Percentiles rank a stretch among this genome's conserved stretches.
These are phyloP conservation scores for Aspidiotus rigidus DNA, from an alignment of 2,888 invertebrate genomes.

Conservation along the genomic window DNA sequence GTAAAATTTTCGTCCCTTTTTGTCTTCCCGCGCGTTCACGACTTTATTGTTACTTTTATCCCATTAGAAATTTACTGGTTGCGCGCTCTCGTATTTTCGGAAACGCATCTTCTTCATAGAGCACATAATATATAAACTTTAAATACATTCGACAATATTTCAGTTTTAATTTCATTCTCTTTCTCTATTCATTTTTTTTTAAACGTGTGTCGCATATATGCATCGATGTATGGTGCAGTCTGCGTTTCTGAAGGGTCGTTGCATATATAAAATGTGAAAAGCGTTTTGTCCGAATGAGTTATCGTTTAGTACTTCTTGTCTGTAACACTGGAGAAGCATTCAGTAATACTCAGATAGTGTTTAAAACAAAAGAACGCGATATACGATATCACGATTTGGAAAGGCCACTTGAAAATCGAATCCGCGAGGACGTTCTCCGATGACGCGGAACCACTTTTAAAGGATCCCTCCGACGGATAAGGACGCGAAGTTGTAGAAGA, in stretches of 20 bases:
- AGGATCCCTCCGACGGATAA: not conserved
- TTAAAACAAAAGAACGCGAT: slow-evolving; percentile 23
- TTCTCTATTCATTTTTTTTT: no score
- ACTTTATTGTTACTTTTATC: slow-evolving; percentile 13
- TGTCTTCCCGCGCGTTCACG: not conserved
- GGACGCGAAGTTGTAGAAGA: not conserved
- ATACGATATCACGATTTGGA: slow-evolving; percentile 26
- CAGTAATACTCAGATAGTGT: not conserved
- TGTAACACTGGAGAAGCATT: not conserved
- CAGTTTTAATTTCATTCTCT: no score
- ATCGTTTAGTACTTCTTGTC: not conserved
- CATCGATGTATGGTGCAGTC: no score
- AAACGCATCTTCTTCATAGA: not conserved
- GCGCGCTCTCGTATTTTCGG: not conserved
- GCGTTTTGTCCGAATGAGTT: no score
- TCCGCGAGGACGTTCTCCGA: slow-evolving; percentile 24
- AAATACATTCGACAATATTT: no score
- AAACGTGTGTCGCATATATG: no score
- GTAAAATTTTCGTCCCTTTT: slow-evolving; percentile 26
- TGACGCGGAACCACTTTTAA: slow-evolving; percentile 22
- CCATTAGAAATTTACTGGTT: slow-evolving; percentile 20
- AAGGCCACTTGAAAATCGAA: slow-evolving; percentile 20
- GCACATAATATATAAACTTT: not conserved
- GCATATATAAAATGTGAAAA: no score
- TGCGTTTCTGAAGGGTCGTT: no score